Percentiles rank a stretch among this genome's conserved stretches.
Conservation (phyloP, 2,797 vertebrate species). For the Myoxocephalus aenaeus region DNA sequence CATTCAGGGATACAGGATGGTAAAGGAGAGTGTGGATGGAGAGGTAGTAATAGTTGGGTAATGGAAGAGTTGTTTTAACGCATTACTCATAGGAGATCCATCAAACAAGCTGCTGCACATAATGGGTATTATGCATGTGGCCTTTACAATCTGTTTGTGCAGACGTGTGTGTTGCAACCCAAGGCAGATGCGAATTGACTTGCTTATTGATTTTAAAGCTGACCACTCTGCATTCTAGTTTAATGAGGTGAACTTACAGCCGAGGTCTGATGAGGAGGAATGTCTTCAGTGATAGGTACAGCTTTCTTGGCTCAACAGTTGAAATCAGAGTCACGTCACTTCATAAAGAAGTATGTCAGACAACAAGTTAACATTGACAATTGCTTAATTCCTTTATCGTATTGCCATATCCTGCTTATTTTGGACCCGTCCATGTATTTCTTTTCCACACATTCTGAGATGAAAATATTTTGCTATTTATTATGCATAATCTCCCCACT, state of each 20-base stretch:
- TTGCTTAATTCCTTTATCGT: background rate
- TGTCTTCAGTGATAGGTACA: no score
- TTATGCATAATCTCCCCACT: conserved; percentile 5
- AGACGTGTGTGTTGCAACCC: background rate
- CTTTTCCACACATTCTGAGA: background rate
- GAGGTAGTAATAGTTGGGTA: background rate
- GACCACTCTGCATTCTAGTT: background rate
- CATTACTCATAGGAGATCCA: background rate
- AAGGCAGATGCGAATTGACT: conserved; percentile 1
- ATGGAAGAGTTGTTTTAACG: conserved; percentile 4
- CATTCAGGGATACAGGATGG: conserved; percentile 27
- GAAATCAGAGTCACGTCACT: background rate
- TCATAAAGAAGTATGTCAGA: background rate
- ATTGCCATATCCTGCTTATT: background rate
- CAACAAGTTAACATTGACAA: background rate
- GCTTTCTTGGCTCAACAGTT: background rate
- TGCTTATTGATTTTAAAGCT: conserved; percentile 11
- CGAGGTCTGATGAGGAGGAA: background rate
- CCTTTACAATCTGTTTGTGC: background rate
- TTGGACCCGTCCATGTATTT: background rate
- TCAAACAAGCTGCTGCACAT: background rate
- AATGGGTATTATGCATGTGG: background rate
- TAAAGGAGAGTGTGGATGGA: background rate
- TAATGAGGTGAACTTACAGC: background rate
- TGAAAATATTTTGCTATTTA: background rate